Evolutionary conservation across 1,140 invertebrate genomes (phyloP).

Genomic region (Lepidurus packardi): DNA sequence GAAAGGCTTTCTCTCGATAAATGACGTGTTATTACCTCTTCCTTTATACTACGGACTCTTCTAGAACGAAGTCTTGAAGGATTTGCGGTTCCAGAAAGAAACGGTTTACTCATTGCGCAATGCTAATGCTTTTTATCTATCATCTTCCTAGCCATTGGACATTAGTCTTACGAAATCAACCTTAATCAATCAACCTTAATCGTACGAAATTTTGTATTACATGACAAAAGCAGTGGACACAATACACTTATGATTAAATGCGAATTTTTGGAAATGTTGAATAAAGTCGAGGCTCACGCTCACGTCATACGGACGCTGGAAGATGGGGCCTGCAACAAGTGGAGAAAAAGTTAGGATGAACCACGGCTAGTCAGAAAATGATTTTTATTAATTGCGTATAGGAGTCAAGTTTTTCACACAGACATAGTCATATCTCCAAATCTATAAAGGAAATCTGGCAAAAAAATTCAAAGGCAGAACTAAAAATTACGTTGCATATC

Average conservation of each 20-base stretch:
- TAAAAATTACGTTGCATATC: slow-evolving; percentile 32
- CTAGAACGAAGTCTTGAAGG: too few species aligned
- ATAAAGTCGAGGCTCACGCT: not conserved
- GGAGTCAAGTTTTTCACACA: not conserved
- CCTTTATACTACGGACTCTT: too few species aligned
- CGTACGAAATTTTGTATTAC: not conserved
- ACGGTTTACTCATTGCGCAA: too few species aligned
- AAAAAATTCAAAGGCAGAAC: slow-evolving; percentile 13
- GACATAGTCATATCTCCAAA: slow-evolving; percentile 10
- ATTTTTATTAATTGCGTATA: slow-evolving; percentile 10
- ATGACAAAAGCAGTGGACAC: not conserved
- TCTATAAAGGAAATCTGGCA: slow-evolving; percentile 22
- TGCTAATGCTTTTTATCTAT: too few species aligned
- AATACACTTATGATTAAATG: not conserved
- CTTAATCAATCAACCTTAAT: too few species aligned
- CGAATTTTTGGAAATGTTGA: not conserved
- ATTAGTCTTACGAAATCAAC: too few species aligned
- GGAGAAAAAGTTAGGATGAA: not conserved
- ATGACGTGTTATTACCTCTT: too few species aligned
- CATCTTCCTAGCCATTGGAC: too few species aligned
- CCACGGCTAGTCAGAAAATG: slow-evolving; percentile 1
- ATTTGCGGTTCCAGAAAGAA: too few species aligned
- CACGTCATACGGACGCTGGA: not conserved
- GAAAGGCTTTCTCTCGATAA: too few species aligned
- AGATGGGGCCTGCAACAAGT: slow-evolving; percentile 2